These are phyloP conservation scores for Pseudeuparius sepicola DNA, from an alignment of 2,888 invertebrate species.

Conservation along the genomic window DNA sequence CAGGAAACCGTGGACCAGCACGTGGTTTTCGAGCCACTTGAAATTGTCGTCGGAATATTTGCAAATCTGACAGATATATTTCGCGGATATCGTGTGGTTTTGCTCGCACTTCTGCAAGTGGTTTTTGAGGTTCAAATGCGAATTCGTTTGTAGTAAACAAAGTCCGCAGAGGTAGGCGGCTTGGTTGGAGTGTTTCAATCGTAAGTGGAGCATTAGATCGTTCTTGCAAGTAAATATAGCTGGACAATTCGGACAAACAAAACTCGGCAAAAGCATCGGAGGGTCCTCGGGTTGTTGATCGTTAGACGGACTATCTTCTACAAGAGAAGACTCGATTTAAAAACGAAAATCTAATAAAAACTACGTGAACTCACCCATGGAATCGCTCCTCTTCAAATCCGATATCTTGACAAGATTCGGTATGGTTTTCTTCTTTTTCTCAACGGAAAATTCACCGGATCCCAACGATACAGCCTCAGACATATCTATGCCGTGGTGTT, in stretches of 20 bases:
- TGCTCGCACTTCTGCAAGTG: conserved; percentile 44
- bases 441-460: conserved; percentile 19
- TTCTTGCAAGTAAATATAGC: conserved; percentile 39
- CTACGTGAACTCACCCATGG: conserved; percentile 21
- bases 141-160: conserved; percentile 43
- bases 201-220: conserved; percentile 46
- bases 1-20: conserved; percentile 45
- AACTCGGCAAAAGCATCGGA: conserved; percentile 21
- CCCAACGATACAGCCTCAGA: conserved; percentile 34
- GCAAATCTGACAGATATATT: conserved; percentile 44
- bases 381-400: conserved; percentile 31
- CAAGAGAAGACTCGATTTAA: too few species aligned
- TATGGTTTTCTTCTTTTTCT: conserved; percentile 34
- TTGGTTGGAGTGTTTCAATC: conserved; percentile 43
- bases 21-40: conserved; percentile 43
- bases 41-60: conserved; percentile 47
- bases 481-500: conserved; percentile 44
- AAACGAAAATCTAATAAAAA: conserved; percentile 1
- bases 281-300: conserved; percentile 21
- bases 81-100: conserved; percentile 35
- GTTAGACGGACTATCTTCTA: conserved; percentile 24
- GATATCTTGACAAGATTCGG: conserved; percentile 37
- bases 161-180: conserved; percentile 47
- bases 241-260: conserved; percentile 35
- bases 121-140: conserved; percentile 40